Evolutionary conservation across 1,140 invertebrate species (phyloP), one percentile per base, ranked within the genome.

Genomic region (Macrostomum lignano): DNA sequence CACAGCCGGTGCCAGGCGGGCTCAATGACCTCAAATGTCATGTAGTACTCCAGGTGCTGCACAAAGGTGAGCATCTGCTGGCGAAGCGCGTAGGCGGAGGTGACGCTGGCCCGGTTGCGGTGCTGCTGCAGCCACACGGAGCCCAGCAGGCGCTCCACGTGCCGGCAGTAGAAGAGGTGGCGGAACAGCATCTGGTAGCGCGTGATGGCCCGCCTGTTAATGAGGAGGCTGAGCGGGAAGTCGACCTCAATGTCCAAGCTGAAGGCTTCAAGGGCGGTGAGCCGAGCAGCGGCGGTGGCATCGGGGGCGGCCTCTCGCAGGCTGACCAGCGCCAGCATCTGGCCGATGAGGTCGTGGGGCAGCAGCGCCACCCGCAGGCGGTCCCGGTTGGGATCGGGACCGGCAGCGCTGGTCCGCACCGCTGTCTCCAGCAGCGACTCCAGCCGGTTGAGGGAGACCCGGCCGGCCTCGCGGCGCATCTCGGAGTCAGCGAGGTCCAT

Each of bases 161-260:
- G 60, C 58, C 44, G 21, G 46, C 60, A 38, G 66, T 73, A 82
- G 53, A 93, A 84, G 14, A 94, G 60, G 60, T 88, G 79, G 37
- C 84, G 62, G 55, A 93, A 93, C 28, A 93, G 66, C 71, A 93
- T 84, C 63, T 93, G 82, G 56, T 94, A 93, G 49, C 77, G 74
- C 19, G 72, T 71, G 20, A 86, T 38, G 38, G 56, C 53, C 55
- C 77, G 79, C 46, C 72, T 65, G 52, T 86, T 86, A 3, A 94
- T 62, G 23, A 94, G 70, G 7, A 94, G 59, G 0, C 81, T 88
- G 14, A 91, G 67, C 1, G 84, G 86, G 82, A 82, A 94, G 42
- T 78, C 72, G 1, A 88, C 79, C 42, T 77, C 72, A 51, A 86
- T 81, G 36, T 72, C 72, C 46, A 94, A 82, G 0, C 76, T 70